These are phyloP conservation scores for Myripristis murdjan DNA, from an alignment of 2,797 vertebrate species.

Conservation along the genomic window DNA sequence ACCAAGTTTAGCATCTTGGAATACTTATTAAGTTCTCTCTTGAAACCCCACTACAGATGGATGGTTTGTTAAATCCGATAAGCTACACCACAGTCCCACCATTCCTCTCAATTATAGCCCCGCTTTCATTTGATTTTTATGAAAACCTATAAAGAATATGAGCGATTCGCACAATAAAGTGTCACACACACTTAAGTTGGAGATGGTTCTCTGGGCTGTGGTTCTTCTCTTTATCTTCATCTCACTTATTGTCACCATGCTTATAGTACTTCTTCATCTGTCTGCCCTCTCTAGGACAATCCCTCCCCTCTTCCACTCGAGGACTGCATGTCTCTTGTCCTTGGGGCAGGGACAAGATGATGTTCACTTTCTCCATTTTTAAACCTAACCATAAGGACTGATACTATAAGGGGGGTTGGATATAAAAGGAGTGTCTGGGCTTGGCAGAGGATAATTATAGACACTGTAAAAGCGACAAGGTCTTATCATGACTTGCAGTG, in stretches of 20 bases:
- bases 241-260: slow-evolving; percentile 43
- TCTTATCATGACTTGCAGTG: slow-evolving; percentile 12
- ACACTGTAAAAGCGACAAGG: slow-evolving; percentile 32
- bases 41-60: slow-evolving; percentile 33
- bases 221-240: slow-evolving; percentile 33
- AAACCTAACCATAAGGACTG: slow-evolving; percentile 41
- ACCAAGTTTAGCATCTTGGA: slow-evolving; percentile 37
- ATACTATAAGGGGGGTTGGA: slow-evolving; percentile 42
- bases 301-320: not conserved
- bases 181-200: slow-evolving; percentile 45
- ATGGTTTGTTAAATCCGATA: slow-evolving; percentile 64
- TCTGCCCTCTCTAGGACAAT: slow-evolving; percentile 15
- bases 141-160: slow-evolving; percentile 58
- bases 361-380: slow-evolving; percentile 44
- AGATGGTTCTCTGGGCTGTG: slow-evolving; percentile 24
- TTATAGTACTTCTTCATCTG: slow-evolving; percentile 40
- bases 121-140: slow-evolving; percentile 55
- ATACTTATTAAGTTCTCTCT: slow-evolving; percentile 36
- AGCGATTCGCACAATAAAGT: slow-evolving; percentile 66
- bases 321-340: slow-evolving; percentile 39
- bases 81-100: slow-evolving; percentile 29
- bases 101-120: slow-evolving; percentile 56
- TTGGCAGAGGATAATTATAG: slow-evolving; percentile 46
- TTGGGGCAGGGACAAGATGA: slow-evolving; percentile 62
- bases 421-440: slow-evolving; percentile 39